phyloP scores from a whole-genome alignment of 1,140 invertebrate genomes.

The Halyomorpha halys region DNA sequence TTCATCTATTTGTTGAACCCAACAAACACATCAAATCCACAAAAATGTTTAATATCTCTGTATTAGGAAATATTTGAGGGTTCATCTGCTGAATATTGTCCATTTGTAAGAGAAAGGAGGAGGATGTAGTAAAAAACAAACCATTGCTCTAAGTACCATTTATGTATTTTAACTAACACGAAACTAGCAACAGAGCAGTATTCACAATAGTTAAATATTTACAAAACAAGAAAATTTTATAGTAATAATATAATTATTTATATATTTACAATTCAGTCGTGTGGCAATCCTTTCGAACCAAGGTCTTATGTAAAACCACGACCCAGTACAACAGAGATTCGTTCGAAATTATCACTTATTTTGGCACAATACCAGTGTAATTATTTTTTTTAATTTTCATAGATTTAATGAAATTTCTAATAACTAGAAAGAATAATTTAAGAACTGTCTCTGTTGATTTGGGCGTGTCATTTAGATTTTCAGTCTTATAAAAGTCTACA shows the following conservation, averaged over 20 bases:
- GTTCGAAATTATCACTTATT: constrained; percentile 3
- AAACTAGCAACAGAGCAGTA: constrained; percentile 22
- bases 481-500: constrained; percentile 19
- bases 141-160: constrained; percentile 17
- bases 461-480: constrained; percentile 7
- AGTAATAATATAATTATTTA: constrained; percentile 13
- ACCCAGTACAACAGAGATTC: neutral
- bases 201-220: constrained; percentile 25
- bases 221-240: constrained; percentile 23
- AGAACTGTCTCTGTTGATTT: neutral
- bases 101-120: no score
- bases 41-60: no score
- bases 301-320: constrained; percentile 7
- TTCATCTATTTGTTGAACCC: no score
- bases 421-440: neutral
- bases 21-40: no score
- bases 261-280: constrained; percentile 29
- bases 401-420: neutral
- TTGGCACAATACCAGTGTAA: constrained; percentile 14
- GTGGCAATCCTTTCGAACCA: constrained; percentile 20
- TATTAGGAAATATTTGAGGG: no score
- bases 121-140: no score
- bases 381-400: neutral
- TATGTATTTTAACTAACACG: constrained; percentile 13
- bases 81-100: no score